These are phyloP conservation scores for Columbina picui DNA, from an alignment of 2,113 vertebrate species.

Conservation along the genomic window DNA sequence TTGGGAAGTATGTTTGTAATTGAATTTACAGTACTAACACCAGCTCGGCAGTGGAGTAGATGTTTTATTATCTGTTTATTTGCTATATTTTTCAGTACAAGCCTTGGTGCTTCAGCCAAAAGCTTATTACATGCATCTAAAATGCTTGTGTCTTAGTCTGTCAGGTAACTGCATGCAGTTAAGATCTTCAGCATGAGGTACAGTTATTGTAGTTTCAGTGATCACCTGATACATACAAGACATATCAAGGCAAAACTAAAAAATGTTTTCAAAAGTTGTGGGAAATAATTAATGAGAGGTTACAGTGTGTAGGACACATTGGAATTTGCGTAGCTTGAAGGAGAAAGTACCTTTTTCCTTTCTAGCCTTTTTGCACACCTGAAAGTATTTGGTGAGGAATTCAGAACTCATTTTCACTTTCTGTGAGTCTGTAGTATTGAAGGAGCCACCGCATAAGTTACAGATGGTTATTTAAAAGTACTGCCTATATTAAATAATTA, in stretches of 20 bases:
- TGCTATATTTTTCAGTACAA: not conserved
- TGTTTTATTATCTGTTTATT: conserved; percentile 29
- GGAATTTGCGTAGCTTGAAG: conserved; percentile 62
- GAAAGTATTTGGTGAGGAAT: conserved; percentile 52
- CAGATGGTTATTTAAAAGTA: conserved; percentile 50
- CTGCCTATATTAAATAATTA: conserved; percentile 54
- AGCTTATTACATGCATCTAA: not conserved
- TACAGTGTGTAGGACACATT: not conserved
- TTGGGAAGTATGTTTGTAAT: not conserved
- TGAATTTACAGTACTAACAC: not conserved
- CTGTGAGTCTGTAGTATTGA: conserved; percentile 53
- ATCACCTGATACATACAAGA: not conserved
- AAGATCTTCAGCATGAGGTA: not conserved
- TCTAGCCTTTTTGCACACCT: conserved; percentile 55
- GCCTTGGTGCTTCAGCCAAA: not conserved
- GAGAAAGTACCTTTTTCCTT: conserved; percentile 24
- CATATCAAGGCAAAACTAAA: not conserved
- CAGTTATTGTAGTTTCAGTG: not conserved
- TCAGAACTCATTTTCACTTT: conserved; percentile 44
- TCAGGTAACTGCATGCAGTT: not conserved
- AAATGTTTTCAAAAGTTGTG: conserved; percentile 40
- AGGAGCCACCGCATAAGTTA: conserved; percentile 55
- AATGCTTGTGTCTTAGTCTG: not conserved
- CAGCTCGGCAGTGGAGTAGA: not conserved
- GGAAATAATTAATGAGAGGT: conserved; percentile 63